Evolutionary conservation across 2,113 vertebrate genomes (phyloP).

Genomic region (Mystacornis crossleyi): DNA sequence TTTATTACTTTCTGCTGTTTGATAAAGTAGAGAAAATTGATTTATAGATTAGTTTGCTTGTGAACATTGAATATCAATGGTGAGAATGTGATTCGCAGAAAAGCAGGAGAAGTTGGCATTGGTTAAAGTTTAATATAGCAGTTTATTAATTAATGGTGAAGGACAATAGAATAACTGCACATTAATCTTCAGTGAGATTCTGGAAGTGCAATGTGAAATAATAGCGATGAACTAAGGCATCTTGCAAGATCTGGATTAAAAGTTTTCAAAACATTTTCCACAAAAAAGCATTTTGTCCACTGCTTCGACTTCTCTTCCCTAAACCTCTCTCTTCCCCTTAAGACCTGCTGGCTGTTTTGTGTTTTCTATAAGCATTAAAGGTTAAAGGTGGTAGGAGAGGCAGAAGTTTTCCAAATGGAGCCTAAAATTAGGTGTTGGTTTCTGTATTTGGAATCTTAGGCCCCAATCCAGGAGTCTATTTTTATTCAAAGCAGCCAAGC

Average conservation of each 20-base stretch:
- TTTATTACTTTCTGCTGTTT: constrained; percentile 78
- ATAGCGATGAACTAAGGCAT: background rate
- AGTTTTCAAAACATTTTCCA: background rate
- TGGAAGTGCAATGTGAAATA: background rate
- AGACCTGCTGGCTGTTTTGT: background rate
- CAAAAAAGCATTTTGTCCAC: background rate
- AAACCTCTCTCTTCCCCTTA: background rate
- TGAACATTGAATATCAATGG: constrained; percentile 68
- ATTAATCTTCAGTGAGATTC: constrained; percentile 14
- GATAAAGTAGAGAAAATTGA: constrained; percentile 77
- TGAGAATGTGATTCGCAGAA: background rate
- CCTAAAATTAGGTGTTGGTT: constrained; percentile 49
- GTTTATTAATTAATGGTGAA: constrained; percentile 66
- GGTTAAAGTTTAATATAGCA: constrained; percentile 37
- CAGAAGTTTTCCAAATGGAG: constrained; percentile 30
- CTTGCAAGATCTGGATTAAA: background rate
- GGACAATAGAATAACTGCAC: constrained; percentile 14
- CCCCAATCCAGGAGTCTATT: constrained; percentile 50
- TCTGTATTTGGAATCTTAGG: constrained; percentile 52
- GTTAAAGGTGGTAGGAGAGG: constrained; percentile 33
- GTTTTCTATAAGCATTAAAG: constrained; percentile 19
- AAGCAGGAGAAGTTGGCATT: background rate
- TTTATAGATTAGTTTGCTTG: constrained; percentile 70
- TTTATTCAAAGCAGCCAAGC: constrained; percentile 53
- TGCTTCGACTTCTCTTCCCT: background rate